Percentiles rank a stretch among this genome's conserved stretches.
phyloP scores from a whole-genome alignment of 2,113 vertebrate genomes.

The Hemicordylus capensis region DNA sequence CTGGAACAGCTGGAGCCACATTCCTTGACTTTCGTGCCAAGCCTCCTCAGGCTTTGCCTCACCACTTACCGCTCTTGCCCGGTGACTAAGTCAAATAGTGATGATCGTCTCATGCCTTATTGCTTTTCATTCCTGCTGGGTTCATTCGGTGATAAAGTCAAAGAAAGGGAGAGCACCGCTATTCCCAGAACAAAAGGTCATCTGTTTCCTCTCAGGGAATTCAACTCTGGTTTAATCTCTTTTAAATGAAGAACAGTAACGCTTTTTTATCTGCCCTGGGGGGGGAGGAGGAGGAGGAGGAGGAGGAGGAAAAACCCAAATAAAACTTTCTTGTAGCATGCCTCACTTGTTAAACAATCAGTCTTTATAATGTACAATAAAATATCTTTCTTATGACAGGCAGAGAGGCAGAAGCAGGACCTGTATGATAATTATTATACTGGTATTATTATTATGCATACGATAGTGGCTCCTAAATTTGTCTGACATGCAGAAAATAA shows the following conservation, averaged over 20 bases:
- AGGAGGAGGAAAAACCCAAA: not conserved
- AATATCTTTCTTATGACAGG: not conserved
- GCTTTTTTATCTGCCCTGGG: constrained; percentile 38
- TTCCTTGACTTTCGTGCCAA: not conserved
- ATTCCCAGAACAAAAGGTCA: constrained; percentile 63
- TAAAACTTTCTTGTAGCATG: not conserved
- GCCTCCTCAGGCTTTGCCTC: not conserved
- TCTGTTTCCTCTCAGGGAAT: constrained; percentile 67
- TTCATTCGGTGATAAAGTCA: constrained; percentile 28
- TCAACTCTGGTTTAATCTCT: constrained; percentile 49
- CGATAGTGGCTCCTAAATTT: too few species aligned
- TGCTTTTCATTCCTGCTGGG: constrained; percentile 29
- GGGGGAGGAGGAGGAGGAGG: not conserved
- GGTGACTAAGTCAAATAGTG: not conserved
- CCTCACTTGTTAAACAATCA: constrained; percentile 14
- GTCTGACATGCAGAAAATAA: not conserved
- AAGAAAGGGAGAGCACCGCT: constrained; percentile 21
- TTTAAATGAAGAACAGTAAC: constrained; percentile 43
- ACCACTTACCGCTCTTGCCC: not conserved
- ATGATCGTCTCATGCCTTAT: not conserved
- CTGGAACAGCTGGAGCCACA: not conserved
- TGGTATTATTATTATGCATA: not conserved
- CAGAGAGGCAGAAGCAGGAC: not conserved
- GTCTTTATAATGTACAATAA: not conserved
- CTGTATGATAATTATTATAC: not conserved